phyloP scores from a whole-genome alignment of 2,888 invertebrate species.

The Noctua janthina region DNA sequence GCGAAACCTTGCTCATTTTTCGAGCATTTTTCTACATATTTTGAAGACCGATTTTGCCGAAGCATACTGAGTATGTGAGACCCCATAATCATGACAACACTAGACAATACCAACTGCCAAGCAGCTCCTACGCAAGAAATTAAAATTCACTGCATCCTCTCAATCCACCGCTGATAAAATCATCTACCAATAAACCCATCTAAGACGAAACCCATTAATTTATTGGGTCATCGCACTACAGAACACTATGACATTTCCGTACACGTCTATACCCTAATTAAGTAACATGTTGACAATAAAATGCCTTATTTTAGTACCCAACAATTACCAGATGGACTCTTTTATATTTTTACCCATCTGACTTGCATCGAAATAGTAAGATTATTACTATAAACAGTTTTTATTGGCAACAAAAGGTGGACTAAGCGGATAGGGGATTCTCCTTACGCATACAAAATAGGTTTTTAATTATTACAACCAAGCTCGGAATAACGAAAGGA shows the following conservation, averaged over 20 bases:
- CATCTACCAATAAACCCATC: constrained; percentile 30
- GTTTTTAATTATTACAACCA: constrained; percentile 85
- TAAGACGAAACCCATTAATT: constrained; percentile 44
- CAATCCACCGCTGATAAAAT: constrained; percentile 10
- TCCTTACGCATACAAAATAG: constrained; percentile 82
- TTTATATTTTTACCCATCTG: constrained; percentile 78
- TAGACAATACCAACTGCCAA: neutral
- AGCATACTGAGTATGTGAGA: neutral
- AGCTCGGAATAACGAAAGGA: constrained; percentile 80
- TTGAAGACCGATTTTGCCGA: fast-evolving
- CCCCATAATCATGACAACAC: neutral
- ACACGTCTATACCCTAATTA: constrained; percentile 80
- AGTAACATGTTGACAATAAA: constrained; percentile 81
- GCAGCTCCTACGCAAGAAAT: neutral
- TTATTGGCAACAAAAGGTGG: constrained; percentile 84
- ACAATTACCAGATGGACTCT: constrained; percentile 76
- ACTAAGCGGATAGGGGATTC: constrained; percentile 78
- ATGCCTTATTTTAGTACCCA: constrained; percentile 76
- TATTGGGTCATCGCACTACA: constrained; percentile 54
- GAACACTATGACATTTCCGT: constrained; percentile 64
- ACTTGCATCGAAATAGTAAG: constrained; percentile 80
- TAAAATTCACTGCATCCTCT: constrained; percentile 13
- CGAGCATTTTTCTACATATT: neutral
- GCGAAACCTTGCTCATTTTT: neutral
- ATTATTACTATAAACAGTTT: constrained; percentile 81